Evolutionary conservation across 2,113 vertebrate species (phyloP).

Genomic region (Melierax canorus): DNA sequence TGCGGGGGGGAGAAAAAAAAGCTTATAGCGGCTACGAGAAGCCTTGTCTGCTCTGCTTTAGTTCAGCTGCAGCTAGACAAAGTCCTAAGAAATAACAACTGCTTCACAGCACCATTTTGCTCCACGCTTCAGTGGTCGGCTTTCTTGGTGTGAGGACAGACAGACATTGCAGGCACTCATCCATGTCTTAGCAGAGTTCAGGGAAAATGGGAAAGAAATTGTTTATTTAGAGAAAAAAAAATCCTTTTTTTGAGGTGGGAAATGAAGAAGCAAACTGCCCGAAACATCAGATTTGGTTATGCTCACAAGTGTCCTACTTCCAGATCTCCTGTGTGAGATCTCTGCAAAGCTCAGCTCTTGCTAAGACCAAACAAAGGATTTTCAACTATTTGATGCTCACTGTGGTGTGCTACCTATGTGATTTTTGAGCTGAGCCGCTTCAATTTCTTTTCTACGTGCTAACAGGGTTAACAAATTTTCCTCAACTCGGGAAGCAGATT

Average conservation of each 20-base stretch:
- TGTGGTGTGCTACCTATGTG: neutral
- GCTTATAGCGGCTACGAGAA: neutral
- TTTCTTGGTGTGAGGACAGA: neutral
- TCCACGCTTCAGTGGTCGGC: rapidly evolving
- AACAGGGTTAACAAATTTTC: neutral
- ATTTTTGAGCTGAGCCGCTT: neutral
- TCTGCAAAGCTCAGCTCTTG: neutral
- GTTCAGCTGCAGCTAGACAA: neutral
- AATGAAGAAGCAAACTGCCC: neutral
- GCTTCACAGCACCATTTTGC: neutral
- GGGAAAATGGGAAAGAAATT: neutral
- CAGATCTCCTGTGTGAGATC: neutral
- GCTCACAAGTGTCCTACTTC: neutral
- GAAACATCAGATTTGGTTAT: neutral
- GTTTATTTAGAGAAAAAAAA: neutral
- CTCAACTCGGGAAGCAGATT: neutral
- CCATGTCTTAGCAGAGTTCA: neutral
- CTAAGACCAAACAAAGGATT: neutral
- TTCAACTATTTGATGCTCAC: neutral
- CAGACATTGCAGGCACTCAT: neutral
- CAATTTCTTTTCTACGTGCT: neutral
- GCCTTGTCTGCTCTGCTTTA: neutral
- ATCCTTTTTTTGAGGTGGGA: neutral
- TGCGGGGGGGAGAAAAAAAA: neutral
- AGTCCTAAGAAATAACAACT: neutral